Base-by-base conservation (phyloP, 2,888 invertebrate genomes). In the Anoncus sp. region DNA sequence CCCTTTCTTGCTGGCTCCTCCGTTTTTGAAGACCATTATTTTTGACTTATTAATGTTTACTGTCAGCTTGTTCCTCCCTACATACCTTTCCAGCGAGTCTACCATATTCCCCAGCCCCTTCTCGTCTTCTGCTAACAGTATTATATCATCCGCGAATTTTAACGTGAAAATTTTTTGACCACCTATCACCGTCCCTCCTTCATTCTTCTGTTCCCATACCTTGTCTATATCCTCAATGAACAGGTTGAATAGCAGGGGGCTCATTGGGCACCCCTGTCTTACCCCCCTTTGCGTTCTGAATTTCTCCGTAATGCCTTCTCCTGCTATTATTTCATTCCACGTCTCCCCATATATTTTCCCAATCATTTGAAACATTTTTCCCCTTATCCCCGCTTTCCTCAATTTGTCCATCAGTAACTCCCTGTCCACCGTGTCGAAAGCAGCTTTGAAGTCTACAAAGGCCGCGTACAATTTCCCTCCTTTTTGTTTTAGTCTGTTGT, bases 101-200 rank as follows among this genome's bases (percentile, higher is more conserved):
- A 79, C 40, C 72, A 81, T 77, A 1, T n/a, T 45, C 18, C 62
- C 62, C 53, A 78, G 43, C 22, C 60, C 67, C 16, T 60, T 59
- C 18, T 47, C 43, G 0, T 43, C 62, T 14, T 77, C 77, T 6
- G 80, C 74, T 22, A 82, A 20, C 20, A 79, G 0, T 7, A 67
- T 81, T 9, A 82, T 38, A 60, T 83, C 79, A 38, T 83, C 80
- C 9, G 82, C 78, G 55, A 65, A 82, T 31, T 77, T 67, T 9
- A 77, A 20, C 2, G 63, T 27, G 38, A 55, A 81, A n/a, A 82
- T 53, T 38, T 81, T 82, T 14, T 53, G 51, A 1, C 51, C 51
- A 40, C 75, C 75, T 10, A 82, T 51, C 20, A 73, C 76, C 9
- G 71, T 45, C 2, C 80, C 82, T 14, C 80, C 75, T 18, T 63